These are phyloP conservation scores for Tylochromis polylepis DNA, from an alignment of 2,113 vertebrate species.

Conservation along the genomic window DNA sequence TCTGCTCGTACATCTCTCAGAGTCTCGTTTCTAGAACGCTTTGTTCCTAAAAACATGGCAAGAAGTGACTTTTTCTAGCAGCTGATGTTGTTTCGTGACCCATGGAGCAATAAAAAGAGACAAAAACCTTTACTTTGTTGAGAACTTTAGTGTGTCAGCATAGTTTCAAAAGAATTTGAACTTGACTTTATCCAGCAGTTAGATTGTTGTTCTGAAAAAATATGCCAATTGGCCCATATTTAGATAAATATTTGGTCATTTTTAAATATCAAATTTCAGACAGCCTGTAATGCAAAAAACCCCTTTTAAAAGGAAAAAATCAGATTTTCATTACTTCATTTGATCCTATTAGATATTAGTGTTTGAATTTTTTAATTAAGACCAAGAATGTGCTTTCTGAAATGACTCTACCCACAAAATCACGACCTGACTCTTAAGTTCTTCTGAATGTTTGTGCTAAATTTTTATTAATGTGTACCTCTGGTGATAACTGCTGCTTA, in stretches of 20 bases:
- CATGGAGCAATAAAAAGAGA: neutral
- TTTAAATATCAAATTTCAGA: neutral
- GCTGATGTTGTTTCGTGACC: rapidly evolving
- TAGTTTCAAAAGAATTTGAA: neutral
- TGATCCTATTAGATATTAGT: neutral
- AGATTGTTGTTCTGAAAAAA: neutral
- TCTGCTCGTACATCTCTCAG: rapidly evolving
- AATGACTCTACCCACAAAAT: rapidly evolving
- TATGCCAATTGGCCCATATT: neutral
- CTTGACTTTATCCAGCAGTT: neutral
- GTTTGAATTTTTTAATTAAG: neutral
- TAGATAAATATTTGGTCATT: neutral
- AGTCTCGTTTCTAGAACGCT: neutral
- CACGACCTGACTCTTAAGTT: neutral
- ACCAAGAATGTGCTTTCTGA: neutral
- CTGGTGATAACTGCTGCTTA: neutral
- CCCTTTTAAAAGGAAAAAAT: neutral
- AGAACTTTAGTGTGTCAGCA: neutral
- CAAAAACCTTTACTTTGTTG: neutral
- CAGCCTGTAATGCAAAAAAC: too few species aligned
- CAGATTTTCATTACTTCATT: neutral
- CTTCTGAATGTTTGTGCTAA: neutral
- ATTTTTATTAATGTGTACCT: neutral
- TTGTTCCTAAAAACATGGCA: neutral
- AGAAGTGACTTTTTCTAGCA: neutral